Evolutionary conservation across 1,140 invertebrate genomes (phyloP).

Genomic region (Mylabris phalerata): DNA sequence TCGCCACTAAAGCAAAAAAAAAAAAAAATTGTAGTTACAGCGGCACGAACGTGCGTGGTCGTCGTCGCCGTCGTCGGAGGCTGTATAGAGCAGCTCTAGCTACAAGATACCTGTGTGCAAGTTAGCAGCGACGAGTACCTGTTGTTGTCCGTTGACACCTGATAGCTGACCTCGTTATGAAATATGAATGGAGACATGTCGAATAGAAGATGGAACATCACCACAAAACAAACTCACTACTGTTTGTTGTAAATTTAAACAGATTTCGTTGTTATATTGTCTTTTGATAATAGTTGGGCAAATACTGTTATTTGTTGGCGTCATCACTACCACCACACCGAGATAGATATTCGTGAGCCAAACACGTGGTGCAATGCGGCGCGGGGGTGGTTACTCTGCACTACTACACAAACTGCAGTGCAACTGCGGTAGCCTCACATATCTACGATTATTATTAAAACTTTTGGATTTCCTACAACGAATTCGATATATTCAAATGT

Average conservation of each 20-base stretch:
- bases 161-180: slow-evolving; percentile 34
- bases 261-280: background rate
- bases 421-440: slow-evolving; percentile 1
- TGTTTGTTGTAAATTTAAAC: background rate
- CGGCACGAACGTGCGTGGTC: slow-evolving; percentile 7
- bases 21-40: slow-evolving; percentile 7
- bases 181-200: slow-evolving; percentile 30
- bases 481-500: too few relatives aligned
- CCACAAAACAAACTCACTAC: slow-evolving; percentile 6
- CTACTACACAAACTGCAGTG: slow-evolving; percentile 21
- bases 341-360: background rate
- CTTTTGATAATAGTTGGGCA: background rate
- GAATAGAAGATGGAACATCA: slow-evolving; percentile 27
- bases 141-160: slow-evolving; percentile 25
- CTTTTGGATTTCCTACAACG: too few relatives aligned
- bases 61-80: slow-evolving; percentile 5
- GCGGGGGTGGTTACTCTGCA: slow-evolving; percentile 21
- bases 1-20: slow-evolving; percentile 1
- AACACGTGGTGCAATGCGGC: slow-evolving; percentile 30
- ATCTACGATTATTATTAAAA: too few relatives aligned
- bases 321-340: too few relatives aligned
- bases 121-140: slow-evolving; percentile 8
- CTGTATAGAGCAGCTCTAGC: background rate
- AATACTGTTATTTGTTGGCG: slow-evolving; percentile 1
- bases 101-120: slow-evolving; percentile 12